A percentile compares a stretch with the other conserved stretches of the same genome.
phyloP scores from a whole-genome alignment of 2,888 invertebrate species.

The Acanthosepion lycidas region DNA sequence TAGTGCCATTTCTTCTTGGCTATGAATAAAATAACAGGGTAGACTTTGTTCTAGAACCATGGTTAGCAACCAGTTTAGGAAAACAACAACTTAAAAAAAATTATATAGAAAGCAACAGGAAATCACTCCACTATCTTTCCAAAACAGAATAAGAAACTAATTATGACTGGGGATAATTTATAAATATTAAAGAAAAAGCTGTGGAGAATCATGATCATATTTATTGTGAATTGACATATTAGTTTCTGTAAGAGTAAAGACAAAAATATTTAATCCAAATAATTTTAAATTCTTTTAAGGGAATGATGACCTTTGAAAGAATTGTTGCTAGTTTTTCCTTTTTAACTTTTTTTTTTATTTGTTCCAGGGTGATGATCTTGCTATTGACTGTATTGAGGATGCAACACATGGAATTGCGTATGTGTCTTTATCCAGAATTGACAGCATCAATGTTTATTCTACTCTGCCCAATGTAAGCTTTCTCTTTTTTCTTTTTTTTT shows the following conservation, averaged over 20 bases:
- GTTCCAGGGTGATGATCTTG: conserved; percentile 61
- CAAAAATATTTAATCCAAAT: background rate
- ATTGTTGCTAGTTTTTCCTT: background rate
- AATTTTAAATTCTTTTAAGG: background rate
- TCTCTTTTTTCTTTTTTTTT: background rate
- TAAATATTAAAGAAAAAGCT: too few relatives aligned
- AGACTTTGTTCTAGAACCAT: too few relatives aligned
- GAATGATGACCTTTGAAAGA: background rate
- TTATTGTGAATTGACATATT: background rate
- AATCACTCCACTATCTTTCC: too few relatives aligned
- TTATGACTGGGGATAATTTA: too few relatives aligned
- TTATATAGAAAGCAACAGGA: too few relatives aligned
- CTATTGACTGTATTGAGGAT: conserved; percentile 66
- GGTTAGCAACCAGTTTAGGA: too few relatives aligned
- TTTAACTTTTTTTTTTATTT: conserved; percentile 35
- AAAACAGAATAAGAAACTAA: too few relatives aligned
- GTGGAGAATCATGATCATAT: too few relatives aligned
- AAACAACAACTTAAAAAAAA: too few relatives aligned
- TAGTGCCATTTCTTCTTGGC: too few relatives aligned
- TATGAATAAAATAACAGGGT: too few relatives aligned
- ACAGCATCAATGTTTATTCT: conserved; percentile 53
- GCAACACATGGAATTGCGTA: conserved; percentile 54
- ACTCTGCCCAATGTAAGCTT: conserved; percentile 56
- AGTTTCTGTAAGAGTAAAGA: background rate
- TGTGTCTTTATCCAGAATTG: conserved; percentile 59